A percentile compares a stretch with the other conserved stretches of the same genome.
Evolutionary conservation across 2,113 vertebrate species (phyloP).

Genomic region (Cranoglanis bouderius): DNA sequence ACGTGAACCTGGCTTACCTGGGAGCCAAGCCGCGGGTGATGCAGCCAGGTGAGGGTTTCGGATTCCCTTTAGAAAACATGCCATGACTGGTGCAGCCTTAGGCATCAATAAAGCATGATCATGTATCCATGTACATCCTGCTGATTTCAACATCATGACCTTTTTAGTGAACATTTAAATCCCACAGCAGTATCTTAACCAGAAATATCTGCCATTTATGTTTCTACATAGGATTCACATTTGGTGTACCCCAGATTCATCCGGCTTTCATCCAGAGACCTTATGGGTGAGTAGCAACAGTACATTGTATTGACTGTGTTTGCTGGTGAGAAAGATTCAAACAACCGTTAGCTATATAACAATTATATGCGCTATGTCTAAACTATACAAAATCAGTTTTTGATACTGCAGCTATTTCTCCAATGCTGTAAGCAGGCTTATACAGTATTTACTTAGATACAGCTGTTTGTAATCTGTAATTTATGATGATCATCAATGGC

Average conservation of each 20-base stretch:
- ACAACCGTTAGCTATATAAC: neutral
- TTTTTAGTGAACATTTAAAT: neutral
- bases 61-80: neutral
- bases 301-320: neutral
- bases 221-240: conserved; percentile 89
- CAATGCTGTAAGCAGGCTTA: neutral
- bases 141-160: neutral
- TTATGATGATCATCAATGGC: neutral
- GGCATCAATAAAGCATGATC: neutral
- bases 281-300: conserved; percentile 85
- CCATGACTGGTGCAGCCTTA: neutral
- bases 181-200: neutral
- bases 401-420: neutral
- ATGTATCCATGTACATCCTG: neutral
- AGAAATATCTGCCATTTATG: conserved; percentile 7
- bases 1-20: conserved; percentile 97
- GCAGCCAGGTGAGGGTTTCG: conserved; percentile 87
- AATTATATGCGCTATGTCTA: neutral
- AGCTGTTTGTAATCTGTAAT: neutral
- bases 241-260: conserved; percentile 97
- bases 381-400: neutral
- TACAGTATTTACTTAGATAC: neutral
- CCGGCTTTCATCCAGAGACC: conserved; percentile 98
- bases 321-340: neutral
- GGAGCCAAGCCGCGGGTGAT: conserved; percentile 97